A percentile compares a stretch with the other conserved stretches of the same genome.
These are phyloP conservation scores for Cercopithecus neglectus DNA, from an alignment of 2,797 vertebrate genomes.

Conservation along the genomic window DNA sequence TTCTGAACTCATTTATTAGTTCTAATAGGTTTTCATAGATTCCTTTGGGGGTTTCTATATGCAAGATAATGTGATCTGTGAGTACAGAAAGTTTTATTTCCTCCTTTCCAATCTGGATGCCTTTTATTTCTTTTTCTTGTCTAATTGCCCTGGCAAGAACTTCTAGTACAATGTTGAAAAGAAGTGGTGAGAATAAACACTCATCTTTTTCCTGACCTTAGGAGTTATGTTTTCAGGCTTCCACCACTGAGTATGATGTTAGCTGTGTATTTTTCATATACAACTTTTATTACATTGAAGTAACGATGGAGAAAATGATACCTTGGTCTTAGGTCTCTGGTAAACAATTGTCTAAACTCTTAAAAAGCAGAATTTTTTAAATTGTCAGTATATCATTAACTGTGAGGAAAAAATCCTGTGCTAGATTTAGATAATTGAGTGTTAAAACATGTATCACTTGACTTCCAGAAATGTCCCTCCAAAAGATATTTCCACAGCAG, in stretches of 20 bases:
- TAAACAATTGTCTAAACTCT: not conserved
- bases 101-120: not conserved
- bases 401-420: fast-evolving
- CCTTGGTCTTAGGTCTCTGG: not conserved
- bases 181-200: not conserved
- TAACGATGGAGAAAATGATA: not conserved
- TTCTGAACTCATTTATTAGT: not conserved
- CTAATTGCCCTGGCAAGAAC: fast-evolving
- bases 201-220: not conserved
- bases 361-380: not conserved
- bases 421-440: not conserved
- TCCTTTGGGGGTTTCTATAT: not conserved
- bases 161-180: too few species aligned
- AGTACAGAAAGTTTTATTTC: not conserved
- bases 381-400: not conserved
- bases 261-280: not conserved
- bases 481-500: fast-evolving
- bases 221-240: not conserved
- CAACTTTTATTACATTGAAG: not conserved
- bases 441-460: fast-evolving
- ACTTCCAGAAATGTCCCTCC: not conserved
- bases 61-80: not conserved
- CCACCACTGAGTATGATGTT: not conserved
- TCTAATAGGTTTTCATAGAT: not conserved
- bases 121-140: not conserved